Evolutionary conservation across 1,140 invertebrate species (phyloP).

Genomic region (Spodoptera litura): DNA sequence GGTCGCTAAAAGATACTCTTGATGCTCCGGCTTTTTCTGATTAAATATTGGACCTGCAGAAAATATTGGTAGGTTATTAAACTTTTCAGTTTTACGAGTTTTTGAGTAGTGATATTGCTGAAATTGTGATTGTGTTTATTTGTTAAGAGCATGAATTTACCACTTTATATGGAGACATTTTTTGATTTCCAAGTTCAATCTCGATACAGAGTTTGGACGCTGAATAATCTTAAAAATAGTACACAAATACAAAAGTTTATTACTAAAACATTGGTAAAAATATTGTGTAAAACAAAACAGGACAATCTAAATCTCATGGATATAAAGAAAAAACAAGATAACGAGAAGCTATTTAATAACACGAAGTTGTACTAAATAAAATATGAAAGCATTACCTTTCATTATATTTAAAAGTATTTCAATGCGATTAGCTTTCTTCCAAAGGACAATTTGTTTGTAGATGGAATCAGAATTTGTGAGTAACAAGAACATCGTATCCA

Average conservation of each 20-base stretch:
- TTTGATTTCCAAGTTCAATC: too few species aligned
- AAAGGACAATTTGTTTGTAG: slow-evolving; percentile 68
- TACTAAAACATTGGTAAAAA: too few species aligned
- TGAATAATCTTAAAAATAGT: too few species aligned
- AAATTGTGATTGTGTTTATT: too few species aligned
- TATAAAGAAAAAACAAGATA: too few species aligned
- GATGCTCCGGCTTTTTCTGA: slow-evolving; percentile 59
- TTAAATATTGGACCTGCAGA: slow-evolving; percentile 67
- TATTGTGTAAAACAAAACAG: too few species aligned
- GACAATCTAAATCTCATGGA: too few species aligned
- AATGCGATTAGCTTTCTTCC: slow-evolving; percentile 59
- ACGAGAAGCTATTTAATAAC: too few species aligned
- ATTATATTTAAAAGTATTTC: slow-evolving; percentile 65
- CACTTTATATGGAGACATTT: too few species aligned
- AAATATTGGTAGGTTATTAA: neutral
- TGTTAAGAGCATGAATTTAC: too few species aligned
- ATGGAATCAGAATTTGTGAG: slow-evolving; percentile 69
- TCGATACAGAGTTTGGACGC: too few species aligned
- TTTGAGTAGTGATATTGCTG: neutral
- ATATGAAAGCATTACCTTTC: slow-evolving; percentile 58
- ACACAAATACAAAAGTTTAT: too few species aligned
- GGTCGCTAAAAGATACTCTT: slow-evolving; percentile 52
- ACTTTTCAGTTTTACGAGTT: neutral
- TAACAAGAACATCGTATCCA: slow-evolving; percentile 73
- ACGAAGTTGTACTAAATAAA: slow-evolving; percentile 20